These are phyloP conservation scores for Chaetodon trifascialis DNA, from an alignment of 2,113 vertebrate genomes.

Conservation along the genomic window DNA sequence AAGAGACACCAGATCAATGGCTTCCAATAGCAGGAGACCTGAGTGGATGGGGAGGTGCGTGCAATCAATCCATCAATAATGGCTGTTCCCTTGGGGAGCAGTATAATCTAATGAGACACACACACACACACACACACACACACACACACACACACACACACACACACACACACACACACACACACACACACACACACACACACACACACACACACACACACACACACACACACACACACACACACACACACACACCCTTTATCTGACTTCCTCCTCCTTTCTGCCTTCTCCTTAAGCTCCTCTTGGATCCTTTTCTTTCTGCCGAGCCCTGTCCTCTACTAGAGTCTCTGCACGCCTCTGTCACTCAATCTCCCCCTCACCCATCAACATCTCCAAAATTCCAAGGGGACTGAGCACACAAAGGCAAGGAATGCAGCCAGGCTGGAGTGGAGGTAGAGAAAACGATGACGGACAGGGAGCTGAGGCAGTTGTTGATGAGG, in stretches of 20 bases:
- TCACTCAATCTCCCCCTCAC: slow-evolving; percentile 55
- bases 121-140: slow-evolving; percentile 54
- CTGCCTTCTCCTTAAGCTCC: slow-evolving; percentile 29
- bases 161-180: neutral
- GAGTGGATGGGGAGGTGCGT: slow-evolving; percentile 70
- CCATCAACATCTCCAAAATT: slow-evolving; percentile 61
- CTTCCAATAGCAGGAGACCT: slow-evolving; percentile 64
- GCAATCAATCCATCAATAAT: slow-evolving; percentile 83
- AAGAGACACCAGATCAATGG: slow-evolving; percentile 72
- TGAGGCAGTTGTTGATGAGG: slow-evolving; percentile 6
- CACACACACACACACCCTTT: slow-evolving; percentile 8
- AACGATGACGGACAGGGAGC: slow-evolving; percentile 25
- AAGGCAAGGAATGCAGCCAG: slow-evolving; percentile 74
- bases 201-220: slow-evolving; percentile 52
- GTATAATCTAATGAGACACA: slow-evolving; percentile 78
- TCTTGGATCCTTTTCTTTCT: slow-evolving; percentile 41
- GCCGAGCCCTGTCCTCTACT: slow-evolving; percentile 15
- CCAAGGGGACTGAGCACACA: slow-evolving; percentile 67
- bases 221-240: slow-evolving; percentile 12
- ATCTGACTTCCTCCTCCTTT: slow-evolving; percentile 63
- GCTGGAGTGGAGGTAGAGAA: slow-evolving; percentile 30
- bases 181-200: neutral
- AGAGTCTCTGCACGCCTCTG: slow-evolving; percentile 26
- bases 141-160: neutral
- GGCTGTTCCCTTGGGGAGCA: slow-evolving; percentile 64